Conservation (phyloP, 2,113 vertebrate genomes). For the Microtus pennsylvanicus region DNA sequence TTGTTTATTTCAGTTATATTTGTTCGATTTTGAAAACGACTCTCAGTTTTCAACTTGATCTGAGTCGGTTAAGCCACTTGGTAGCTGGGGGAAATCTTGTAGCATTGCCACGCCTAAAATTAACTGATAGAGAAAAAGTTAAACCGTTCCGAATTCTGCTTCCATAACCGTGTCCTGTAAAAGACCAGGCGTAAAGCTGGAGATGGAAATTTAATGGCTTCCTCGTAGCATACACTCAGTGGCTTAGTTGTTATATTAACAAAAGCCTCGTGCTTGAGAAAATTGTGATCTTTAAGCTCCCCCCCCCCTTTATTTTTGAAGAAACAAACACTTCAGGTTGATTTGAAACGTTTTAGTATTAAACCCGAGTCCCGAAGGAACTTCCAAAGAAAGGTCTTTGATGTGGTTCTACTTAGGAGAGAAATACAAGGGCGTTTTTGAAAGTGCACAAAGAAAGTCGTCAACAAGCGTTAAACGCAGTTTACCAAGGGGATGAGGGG, state of each 20-base stretch:
- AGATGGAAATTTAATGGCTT: conserved; percentile 54
- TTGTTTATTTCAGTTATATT: conserved; percentile 25
- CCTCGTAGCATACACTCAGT: neutral
- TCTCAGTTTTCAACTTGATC: conserved; percentile 10
- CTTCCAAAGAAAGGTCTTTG: conserved; percentile 30
- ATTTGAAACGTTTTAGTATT: neutral
- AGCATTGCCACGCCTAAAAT: conserved; percentile 30
- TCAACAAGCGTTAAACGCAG: neutral
- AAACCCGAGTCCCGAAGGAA: conserved; percentile 6
- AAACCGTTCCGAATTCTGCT: conserved; percentile 14
- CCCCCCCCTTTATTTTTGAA: neutral
- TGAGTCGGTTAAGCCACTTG: neutral
- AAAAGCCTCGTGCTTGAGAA: conserved; percentile 39
- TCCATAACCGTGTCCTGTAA: neutral
- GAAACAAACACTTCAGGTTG: neutral
- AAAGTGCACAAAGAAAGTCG: neutral
- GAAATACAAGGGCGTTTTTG: neutral
- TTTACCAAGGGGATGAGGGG: neutral
- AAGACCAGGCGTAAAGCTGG: conserved; percentile 4
- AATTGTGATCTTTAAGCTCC: neutral
- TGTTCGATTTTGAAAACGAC: conserved; percentile 1
- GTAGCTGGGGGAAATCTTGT: neutral
- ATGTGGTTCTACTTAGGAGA: neutral
- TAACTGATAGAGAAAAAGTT: neutral
- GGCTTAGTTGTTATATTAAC: conserved; percentile 24